Evolutionary conservation across 2,888 invertebrate species (phyloP), one percentile per base, ranked within the genome.

Genomic region (Lagria hirta): DNA sequence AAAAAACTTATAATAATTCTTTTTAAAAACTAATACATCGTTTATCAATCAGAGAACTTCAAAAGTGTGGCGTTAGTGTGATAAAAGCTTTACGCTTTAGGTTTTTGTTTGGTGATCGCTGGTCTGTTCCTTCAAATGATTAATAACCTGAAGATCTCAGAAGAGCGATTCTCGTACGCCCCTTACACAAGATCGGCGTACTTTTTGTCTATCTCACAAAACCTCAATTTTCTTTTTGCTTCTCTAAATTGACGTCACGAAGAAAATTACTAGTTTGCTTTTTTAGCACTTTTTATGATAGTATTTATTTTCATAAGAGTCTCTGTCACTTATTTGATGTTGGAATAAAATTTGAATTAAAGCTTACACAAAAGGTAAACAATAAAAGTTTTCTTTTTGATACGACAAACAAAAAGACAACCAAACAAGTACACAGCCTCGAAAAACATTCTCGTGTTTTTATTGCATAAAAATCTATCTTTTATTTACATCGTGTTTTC

Each of bases 211-310:
- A 53, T 55, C 55, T 51, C 55, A 46, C 55, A 53, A 51, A 55
- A 56, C 56, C 57, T 54, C 59, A 58, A 58, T 60, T 60, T 60
- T 58, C 60, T 57, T 60, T 60, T 60, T 58, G 58, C 54, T 48
- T 49, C 44, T 53, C 52, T 51, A 53, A 54, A 58, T 58, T 53
- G 60, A 57, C 58, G 57, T 55, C 56, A 54, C 53, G 49, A 48
- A 50, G 53, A 50, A 57, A 61, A 61, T 61, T 61, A 58, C 58
- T 23, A 32, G 48, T 48, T 40, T 36, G 44, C 51, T 49, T 49
- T 45, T 49, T 50, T 43, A 45, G 48, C 47, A 49, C 43, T 55
- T 58, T 55, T 57, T 57, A 44, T 51, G 48, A 43, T 44, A 52
- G 34, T 52, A 52, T 60, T 56, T 56, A 53, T 51, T 59, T 59